These are phyloP conservation scores for Sorex fumeus DNA, from an alignment of 2,113 vertebrate genomes.

Conservation along the genomic window DNA sequence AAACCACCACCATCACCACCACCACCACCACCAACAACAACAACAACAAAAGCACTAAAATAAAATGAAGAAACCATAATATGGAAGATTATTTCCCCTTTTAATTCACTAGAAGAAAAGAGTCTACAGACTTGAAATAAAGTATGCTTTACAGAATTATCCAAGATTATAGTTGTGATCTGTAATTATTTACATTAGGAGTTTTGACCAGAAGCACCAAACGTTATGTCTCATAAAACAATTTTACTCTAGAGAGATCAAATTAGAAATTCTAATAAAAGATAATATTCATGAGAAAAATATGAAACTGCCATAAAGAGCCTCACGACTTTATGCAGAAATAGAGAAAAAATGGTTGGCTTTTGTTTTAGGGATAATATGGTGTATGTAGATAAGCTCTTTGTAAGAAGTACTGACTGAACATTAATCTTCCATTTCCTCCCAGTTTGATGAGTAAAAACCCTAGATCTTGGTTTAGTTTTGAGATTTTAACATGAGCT, in stretches of 20 bases:
- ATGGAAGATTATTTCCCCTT: neutral
- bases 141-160: neutral
- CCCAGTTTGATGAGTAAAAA: neutral
- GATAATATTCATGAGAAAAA: neutral
- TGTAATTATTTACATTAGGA: no score
- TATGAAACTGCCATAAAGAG: neutral
- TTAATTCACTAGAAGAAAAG: neutral
- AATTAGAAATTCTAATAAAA: conserved; percentile 44
- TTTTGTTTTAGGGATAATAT: neutral
- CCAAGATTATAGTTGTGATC: neutral
- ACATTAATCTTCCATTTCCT: neutral
- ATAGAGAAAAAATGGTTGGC: neutral
- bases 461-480: neutral
- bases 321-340: neutral
- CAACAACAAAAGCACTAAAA: no score
- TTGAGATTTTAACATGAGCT: conserved; percentile 4
- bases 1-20: no score
- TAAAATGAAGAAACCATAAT: neutral
- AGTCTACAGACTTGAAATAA: neutral
- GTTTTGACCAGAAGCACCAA: neutral
- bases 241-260: neutral
- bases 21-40: no score
- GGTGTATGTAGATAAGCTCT: neutral
- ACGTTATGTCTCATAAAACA: neutral
- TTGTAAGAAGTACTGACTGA: neutral